These are phyloP conservation scores for Buathra laborator DNA, from an alignment of 2,888 invertebrate species.

Conservation along the genomic window DNA sequence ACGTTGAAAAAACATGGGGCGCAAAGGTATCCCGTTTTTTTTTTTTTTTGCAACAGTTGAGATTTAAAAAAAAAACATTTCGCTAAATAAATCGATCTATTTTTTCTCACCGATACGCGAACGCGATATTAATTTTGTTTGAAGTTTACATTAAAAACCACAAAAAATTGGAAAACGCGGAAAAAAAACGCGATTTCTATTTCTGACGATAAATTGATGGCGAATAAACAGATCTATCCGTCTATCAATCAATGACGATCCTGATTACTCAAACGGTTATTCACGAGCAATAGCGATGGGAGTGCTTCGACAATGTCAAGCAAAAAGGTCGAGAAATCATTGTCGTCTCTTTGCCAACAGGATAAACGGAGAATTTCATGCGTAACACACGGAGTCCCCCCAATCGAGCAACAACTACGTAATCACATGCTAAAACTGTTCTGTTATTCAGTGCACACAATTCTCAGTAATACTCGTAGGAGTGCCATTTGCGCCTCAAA, in stretches of 20 bases:
- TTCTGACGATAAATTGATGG: slow-evolving; percentile 4
- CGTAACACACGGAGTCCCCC: slow-evolving; percentile 16
- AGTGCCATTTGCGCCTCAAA: slow-evolving; percentile 25
- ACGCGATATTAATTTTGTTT: no score
- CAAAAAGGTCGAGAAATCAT: slow-evolving; percentile 40
- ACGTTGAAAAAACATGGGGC: background rate
- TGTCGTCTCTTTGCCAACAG: slow-evolving; percentile 30
- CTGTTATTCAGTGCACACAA: slow-evolving; percentile 21
- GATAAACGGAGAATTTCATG: slow-evolving; percentile 47
- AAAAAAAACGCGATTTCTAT: background rate
- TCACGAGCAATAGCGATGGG: slow-evolving; percentile 9
- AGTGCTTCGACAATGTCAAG: slow-evolving; percentile 35
- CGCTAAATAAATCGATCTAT: no score
- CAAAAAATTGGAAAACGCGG: no score
- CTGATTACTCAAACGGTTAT: background rate
- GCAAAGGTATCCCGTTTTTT: no score
- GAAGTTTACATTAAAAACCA: no score
- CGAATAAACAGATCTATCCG: background rate
- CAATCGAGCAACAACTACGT: slow-evolving; percentile 19
- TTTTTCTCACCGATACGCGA: no score
- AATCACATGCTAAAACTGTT: slow-evolving; percentile 24
- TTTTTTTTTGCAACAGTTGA: no score
- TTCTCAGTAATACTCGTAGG: slow-evolving; percentile 43
- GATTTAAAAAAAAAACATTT: no score
- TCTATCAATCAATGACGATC: slow-evolving; percentile 12